These are phyloP conservation scores for Clarias fuscus DNA, from an alignment of 2,797 vertebrate species.

Conservation along the genomic window DNA sequence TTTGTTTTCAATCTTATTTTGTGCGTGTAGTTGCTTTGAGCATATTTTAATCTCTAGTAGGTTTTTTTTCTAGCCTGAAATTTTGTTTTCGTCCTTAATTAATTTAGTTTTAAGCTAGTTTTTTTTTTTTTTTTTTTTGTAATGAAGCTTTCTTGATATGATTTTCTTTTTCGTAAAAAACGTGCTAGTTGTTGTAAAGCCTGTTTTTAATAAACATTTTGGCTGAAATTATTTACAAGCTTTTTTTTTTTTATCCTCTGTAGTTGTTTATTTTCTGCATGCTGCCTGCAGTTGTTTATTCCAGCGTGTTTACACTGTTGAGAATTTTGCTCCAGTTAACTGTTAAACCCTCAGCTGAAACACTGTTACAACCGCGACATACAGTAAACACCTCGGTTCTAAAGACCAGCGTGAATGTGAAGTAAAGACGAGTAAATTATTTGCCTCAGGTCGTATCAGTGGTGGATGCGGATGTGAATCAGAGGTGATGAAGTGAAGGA, in stretches of 20 bases:
- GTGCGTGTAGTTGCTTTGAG: neutral
- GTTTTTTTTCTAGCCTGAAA: neutral
- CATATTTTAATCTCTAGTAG: neutral
- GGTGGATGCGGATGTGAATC: neutral
- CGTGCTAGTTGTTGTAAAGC: neutral
- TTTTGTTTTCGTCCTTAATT: neutral
- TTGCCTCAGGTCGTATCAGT: neutral
- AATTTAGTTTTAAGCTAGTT: no score
- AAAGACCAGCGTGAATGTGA: conserved; percentile 1
- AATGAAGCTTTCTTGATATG: neutral
- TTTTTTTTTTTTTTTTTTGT: neutral
- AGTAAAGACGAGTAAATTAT: neutral
- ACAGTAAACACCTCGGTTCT: neutral
- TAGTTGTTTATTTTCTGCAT: neutral
- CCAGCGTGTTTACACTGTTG: neutral
- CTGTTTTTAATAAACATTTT: neutral
- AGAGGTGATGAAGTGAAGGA: neutral
- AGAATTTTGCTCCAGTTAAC: neutral
- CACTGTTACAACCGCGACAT: neutral
- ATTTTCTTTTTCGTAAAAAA: neutral
- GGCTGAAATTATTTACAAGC: neutral
- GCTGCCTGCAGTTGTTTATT: neutral
- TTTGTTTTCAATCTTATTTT: neutral
- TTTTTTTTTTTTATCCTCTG: neutral
- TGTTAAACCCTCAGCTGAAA: neutral